Evolutionary conservation across 2,888 invertebrate genomes (phyloP).

Genomic region (Drosophila antonietae): DNA sequence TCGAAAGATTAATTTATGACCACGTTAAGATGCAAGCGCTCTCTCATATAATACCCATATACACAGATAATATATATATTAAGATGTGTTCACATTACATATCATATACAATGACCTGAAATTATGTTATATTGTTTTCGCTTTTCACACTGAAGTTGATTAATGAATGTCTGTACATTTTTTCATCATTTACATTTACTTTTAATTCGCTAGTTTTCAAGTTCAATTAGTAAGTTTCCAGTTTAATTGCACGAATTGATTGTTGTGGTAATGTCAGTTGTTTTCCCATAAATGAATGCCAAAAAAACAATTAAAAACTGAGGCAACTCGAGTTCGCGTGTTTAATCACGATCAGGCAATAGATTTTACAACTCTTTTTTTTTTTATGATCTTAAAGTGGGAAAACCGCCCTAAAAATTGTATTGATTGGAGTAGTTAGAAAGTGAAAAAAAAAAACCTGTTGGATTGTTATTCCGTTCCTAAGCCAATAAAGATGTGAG

Average conservation of each 20-base stretch:
- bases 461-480: constrained; percentile 51
- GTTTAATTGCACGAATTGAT: constrained; percentile 54
- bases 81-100: not conserved
- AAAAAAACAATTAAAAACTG: constrained; percentile 35
- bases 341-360: constrained; percentile 8
- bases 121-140: constrained; percentile 31
- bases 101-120: constrained; percentile 50
- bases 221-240: constrained; percentile 53
- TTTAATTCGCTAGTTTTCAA: constrained; percentile 57
- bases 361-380: constrained; percentile 18
- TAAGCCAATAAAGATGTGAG: constrained; percentile 14
- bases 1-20: constrained; percentile 38
- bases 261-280: constrained; percentile 32
- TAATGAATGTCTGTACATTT: constrained; percentile 39
- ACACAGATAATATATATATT: not conserved
- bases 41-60: not conserved
- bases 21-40: constrained; percentile 24
- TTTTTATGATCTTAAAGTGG: constrained; percentile 31
- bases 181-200: constrained; percentile 54
- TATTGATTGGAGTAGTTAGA: constrained; percentile 17
- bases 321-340: constrained; percentile 54
- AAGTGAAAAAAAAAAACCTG: not conserved
- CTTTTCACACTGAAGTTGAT: constrained; percentile 38
- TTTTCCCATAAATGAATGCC: constrained; percentile 50
- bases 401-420: constrained; percentile 16